Percentiles rank a stretch among this genome's conserved stretches.
Conservation (phyloP, 2,888 invertebrate species). For the Diachrysia chrysitis region DNA sequence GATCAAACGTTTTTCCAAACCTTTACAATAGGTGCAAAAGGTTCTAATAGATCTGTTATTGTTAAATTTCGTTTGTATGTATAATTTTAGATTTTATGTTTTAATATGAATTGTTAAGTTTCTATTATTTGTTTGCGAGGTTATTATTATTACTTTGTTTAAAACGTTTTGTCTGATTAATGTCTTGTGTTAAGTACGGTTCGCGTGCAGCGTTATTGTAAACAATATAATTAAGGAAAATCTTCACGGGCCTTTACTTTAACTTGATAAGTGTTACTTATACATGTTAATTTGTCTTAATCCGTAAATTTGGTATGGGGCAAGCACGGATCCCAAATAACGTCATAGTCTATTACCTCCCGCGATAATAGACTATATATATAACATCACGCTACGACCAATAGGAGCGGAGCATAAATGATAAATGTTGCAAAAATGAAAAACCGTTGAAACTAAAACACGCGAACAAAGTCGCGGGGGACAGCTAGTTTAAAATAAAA, state of each 20-base stretch:
- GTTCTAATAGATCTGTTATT: constrained; percentile 10
- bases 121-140: not conserved
- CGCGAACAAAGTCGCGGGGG: too few species aligned
- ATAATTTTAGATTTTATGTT: constrained; percentile 15
- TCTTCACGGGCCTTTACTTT: constrained; percentile 8
- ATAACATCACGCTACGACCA: too few species aligned
- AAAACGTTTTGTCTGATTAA: constrained; percentile 9
- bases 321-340: too few species aligned
- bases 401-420: too few species aligned
- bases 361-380: too few species aligned
- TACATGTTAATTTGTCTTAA: too few species aligned
- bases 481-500: too few species aligned
- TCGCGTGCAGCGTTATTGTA: constrained; percentile 13
- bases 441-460: too few species aligned
- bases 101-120: not conserved
- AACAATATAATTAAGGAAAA: constrained; percentile 21
- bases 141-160: constrained; percentile 13
- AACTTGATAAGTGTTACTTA: constrained; percentile 13
- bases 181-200: constrained; percentile 19
- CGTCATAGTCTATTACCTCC: too few species aligned
- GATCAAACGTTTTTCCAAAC: constrained; percentile 7
- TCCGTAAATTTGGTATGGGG: too few species aligned
- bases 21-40: constrained; percentile 2
- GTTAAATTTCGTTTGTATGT: constrained; percentile 10
- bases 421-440: too few species aligned